Conservation (phyloP, 2,797 vertebrate species). For the Smutsia temminckii region DNA sequence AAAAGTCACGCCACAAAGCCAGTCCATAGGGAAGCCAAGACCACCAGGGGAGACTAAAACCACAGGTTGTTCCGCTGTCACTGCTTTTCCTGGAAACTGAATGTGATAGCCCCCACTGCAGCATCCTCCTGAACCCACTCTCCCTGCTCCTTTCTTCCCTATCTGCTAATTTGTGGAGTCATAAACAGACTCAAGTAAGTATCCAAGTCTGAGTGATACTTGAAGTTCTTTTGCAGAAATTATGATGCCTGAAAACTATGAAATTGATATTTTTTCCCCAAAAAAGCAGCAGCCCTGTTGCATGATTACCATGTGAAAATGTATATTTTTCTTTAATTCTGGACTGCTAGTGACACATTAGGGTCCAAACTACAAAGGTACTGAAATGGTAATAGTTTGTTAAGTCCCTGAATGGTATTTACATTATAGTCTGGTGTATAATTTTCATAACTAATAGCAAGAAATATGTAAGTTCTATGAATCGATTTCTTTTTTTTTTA, state of each 20-base stretch:
- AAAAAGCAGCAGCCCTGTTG: not conserved
- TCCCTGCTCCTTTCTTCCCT: not conserved
- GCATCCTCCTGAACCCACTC: not conserved
- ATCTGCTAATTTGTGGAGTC: not conserved
- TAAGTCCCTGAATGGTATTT: not conserved
- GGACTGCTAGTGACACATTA: not conserved
- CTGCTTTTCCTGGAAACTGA: not conserved
- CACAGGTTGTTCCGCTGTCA: not conserved
- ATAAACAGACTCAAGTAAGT: not conserved
- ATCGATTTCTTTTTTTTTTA: slow-evolving; percentile 5
- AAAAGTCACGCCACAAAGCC: not conserved
- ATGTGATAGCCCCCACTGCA: not conserved
- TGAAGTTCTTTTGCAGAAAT: not conserved
- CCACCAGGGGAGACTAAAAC: not conserved
- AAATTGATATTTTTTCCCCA: not conserved
- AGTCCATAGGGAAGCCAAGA: not conserved
- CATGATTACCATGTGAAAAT: not conserved
- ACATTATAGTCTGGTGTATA: not conserved
- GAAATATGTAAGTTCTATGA: not conserved
- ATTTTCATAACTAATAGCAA: not conserved
- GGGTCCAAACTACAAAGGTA: not conserved
- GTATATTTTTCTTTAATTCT: not conserved
- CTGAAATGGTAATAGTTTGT: not conserved
- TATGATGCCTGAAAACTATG: not conserved
- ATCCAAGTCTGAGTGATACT: not conserved